Evolutionary conservation across 2,113 vertebrate species (phyloP).

Genomic region (Nothobranchius kuhntae): DNA sequence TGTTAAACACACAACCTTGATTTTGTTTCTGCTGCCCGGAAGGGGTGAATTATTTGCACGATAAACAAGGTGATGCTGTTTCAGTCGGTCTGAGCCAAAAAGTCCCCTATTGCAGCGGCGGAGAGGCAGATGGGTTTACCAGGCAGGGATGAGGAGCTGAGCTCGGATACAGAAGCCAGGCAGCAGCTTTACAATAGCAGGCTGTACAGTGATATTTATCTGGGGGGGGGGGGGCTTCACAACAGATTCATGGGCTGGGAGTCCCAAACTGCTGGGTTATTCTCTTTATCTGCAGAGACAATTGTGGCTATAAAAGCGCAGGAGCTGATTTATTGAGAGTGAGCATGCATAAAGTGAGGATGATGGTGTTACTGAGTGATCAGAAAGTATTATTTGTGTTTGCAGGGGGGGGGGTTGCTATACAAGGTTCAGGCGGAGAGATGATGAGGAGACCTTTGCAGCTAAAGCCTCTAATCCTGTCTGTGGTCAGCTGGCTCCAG

Average conservation of each 20-base stretch:
- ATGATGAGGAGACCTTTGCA: conserved; percentile 69
- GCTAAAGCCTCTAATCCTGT: conserved; percentile 72
- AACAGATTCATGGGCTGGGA: conserved; percentile 65
- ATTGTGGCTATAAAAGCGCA: conserved; percentile 61
- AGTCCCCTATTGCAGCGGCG: conserved; percentile 52
- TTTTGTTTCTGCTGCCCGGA: conserved; percentile 64
- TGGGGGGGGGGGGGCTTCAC: conserved; percentile 25
- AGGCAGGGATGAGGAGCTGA: conserved; percentile 62
- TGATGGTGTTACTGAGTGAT: conserved; percentile 61
- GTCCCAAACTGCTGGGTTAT: conserved; percentile 56
- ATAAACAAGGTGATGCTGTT: conserved; percentile 77
- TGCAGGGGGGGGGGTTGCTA: conserved; percentile 41
- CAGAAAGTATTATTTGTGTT: conserved; percentile 66
- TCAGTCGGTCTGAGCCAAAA: conserved; percentile 65
- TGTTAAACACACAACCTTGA: conserved; percentile 75
- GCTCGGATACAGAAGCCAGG: conserved; percentile 35
- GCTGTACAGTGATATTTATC: conserved; percentile 47
- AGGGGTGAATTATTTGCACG: conserved; percentile 77
- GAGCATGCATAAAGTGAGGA: conserved; percentile 22
- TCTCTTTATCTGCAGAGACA: conserved; percentile 64
- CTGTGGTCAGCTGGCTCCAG: conserved; percentile 57
- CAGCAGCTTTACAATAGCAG: conserved; percentile 51
- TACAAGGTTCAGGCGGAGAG: conserved; percentile 48
- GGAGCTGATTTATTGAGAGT: conserved; percentile 53
- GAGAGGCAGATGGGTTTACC: conserved; percentile 67